These are phyloP conservation scores for Boloria euphrosyne DNA, from an alignment of 2,888 invertebrate genomes.

Conservation along the genomic window DNA sequence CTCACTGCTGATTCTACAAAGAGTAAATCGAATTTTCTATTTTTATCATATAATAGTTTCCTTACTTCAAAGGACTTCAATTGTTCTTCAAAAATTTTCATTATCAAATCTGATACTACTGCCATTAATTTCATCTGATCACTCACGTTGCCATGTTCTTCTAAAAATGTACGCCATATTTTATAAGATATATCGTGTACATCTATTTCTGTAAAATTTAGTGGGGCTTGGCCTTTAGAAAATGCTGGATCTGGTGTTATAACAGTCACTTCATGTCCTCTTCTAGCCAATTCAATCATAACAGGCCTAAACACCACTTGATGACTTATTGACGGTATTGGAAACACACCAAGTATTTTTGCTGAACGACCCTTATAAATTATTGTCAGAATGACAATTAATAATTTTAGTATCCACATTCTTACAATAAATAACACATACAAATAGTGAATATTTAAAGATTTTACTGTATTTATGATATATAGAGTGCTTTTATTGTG, in stretches of 20 bases:
- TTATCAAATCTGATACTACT: conserved; percentile 17
- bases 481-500: conserved; percentile 1
- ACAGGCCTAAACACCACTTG: conserved; percentile 51
- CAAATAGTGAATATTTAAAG: neutral
- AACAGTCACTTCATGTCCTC: conserved; percentile 63
- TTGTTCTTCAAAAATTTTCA: conserved; percentile 40
- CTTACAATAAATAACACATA: neutral
- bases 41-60: conserved; percentile 36
- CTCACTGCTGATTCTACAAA: conserved; percentile 48
- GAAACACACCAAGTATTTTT: conserved; percentile 55
- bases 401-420: conserved; percentile 8
- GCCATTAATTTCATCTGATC: conserved; percentile 18
- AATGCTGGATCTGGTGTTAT: conserved; percentile 56
- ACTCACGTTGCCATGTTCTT: conserved; percentile 22
- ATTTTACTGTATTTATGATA: neutral
- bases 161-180: conserved; percentile 30
- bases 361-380: conserved; percentile 40
- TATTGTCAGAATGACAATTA: neutral
- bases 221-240: conserved; percentile 51
- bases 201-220: conserved; percentile 57
- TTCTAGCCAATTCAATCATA: conserved; percentile 52
- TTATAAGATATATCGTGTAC: conserved; percentile 55
- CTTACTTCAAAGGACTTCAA: conserved; percentile 38
- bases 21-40: conserved; percentile 50
- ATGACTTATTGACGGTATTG: conserved; percentile 61